These are phyloP conservation scores for Heliothis virescens DNA, from an alignment of 1,140 invertebrate species.

Conservation along the genomic window DNA sequence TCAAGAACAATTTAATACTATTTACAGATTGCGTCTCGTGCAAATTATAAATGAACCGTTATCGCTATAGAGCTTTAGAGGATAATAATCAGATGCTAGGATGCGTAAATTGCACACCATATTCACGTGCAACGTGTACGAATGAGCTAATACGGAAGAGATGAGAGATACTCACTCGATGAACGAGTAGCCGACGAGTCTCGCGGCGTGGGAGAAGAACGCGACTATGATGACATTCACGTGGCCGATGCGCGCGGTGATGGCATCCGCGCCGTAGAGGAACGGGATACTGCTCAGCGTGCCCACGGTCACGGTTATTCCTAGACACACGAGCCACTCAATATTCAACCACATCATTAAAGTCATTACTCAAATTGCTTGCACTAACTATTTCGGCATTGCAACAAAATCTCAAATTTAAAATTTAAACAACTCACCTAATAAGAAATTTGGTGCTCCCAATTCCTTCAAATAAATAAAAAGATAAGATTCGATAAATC, in stretches of 20 bases:
- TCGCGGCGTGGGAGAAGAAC: slow-evolving; percentile 92
- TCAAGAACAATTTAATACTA: background rate
- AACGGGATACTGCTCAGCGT: slow-evolving; percentile 93
- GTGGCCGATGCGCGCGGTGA: slow-evolving; percentile 93
- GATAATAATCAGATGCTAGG: background rate
- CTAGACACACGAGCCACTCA: slow-evolving; percentile 74
- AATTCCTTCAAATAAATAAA: slow-evolving; percentile 94
- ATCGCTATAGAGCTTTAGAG: background rate
- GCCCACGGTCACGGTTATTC: slow-evolving; percentile 93
- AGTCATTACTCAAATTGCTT: slow-evolving; percentile 48
- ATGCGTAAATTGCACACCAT: slow-evolving; percentile 15
- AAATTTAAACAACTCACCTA: slow-evolving; percentile 87
- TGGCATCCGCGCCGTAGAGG: slow-evolving; percentile 92
- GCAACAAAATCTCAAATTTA: slow-evolving; percentile 31
- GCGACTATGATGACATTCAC: slow-evolving; percentile 93
- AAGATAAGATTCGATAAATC: slow-evolving; percentile 94
- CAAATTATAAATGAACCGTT: slow-evolving; percentile 6
- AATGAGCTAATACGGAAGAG: slow-evolving; percentile 32
- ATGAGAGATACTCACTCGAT: slow-evolving; percentile 89
- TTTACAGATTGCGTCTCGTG: background rate
- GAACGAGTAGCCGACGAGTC: slow-evolving; percentile 93
- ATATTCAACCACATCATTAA: slow-evolving; percentile 54
- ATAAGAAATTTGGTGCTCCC: slow-evolving; percentile 91
- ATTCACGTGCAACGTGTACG: background rate
- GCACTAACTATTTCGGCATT: slow-evolving; percentile 39